Evolutionary conservation across 2,888 invertebrate species (phyloP).

Genomic region (Drosophila testacea): DNA sequence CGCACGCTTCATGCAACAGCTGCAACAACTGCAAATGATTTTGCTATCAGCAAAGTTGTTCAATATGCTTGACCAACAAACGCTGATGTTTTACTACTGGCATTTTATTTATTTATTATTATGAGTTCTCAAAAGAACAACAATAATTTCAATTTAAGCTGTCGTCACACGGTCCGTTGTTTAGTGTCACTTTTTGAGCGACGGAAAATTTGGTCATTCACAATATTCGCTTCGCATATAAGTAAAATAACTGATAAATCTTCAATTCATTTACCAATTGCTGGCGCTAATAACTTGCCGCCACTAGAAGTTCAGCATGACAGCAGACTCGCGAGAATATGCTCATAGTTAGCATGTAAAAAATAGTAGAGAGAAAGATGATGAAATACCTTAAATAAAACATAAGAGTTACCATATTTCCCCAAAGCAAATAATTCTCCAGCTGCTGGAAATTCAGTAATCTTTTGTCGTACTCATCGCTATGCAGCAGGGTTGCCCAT

Average conservation of each 20-base stretch:
- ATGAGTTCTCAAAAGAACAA: no score
- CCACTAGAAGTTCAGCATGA: background rate
- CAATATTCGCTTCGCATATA: no score
- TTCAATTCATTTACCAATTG: no score
- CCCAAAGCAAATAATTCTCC: slow-evolving; percentile 34
- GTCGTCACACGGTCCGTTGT: no score
- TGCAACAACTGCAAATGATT: slow-evolving; percentile 1
- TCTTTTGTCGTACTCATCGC: slow-evolving; percentile 43
- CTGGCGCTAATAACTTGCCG: background rate
- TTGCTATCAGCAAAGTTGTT: slow-evolving; percentile 2
- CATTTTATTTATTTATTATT: background rate
- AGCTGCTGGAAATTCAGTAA: slow-evolving; percentile 37
- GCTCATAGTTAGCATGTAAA: background rate
- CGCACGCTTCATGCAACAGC: slow-evolving; percentile 13
- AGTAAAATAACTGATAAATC: no score
- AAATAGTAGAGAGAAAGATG: background rate
- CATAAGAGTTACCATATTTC: slow-evolving; percentile 25
- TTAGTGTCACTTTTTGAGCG: no score
- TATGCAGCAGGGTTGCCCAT: slow-evolving; percentile 32
- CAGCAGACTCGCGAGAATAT: background rate
- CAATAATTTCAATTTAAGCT: no score
- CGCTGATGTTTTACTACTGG: background rate
- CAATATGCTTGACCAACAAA: background rate
- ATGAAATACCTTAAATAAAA: slow-evolving; percentile 26
- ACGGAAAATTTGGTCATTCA: no score